A percentile compares a stretch with the other conserved stretches of the same genome.
These are phyloP conservation scores for Drosophila cracens DNA, from an alignment of 2,888 invertebrate genomes.

Conservation along the genomic window DNA sequence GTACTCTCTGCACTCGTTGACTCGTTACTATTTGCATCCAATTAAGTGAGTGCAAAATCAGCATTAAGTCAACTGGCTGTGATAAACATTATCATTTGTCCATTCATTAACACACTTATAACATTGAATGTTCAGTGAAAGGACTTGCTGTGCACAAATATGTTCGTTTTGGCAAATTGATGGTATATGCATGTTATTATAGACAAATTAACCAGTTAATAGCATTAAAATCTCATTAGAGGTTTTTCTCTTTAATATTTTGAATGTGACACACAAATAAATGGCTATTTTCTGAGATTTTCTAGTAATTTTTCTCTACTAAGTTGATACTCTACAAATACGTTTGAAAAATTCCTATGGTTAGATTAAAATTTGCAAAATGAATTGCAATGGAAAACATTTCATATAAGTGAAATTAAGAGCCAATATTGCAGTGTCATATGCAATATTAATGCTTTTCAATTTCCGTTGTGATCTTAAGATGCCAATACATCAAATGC, in stretches of 20 bases:
- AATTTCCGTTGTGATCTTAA: conserved; percentile 15
- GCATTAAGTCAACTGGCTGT: conserved; percentile 21
- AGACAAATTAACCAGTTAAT: not conserved
- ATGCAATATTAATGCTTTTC: conserved; percentile 4
- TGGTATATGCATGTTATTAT: not conserved
- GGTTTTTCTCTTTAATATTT: not conserved
- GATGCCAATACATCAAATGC: conserved; percentile 10
- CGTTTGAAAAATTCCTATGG: not conserved
- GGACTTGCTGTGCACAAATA: conserved; percentile 1
- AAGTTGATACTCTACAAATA: not conserved
- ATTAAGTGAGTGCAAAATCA: conserved; percentile 35
- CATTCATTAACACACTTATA: conserved; percentile 27
- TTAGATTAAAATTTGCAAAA: not conserved
- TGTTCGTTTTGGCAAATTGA: not conserved
- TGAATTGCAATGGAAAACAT: not conserved
- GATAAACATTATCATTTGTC: conserved; percentile 20
- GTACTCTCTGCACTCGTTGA: not conserved
- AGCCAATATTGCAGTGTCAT: not conserved
- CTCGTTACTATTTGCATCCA: conserved; percentile 27
- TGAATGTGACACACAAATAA: not conserved
- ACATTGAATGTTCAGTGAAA: conserved; percentile 37
- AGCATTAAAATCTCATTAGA: not conserved
- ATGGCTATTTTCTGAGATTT: not conserved
- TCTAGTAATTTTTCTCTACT: not conserved
- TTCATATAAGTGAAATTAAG: not conserved